Evolutionary conservation across 1,140 invertebrate genomes (phyloP), one percentile per base, ranked within the genome.

Genomic region (Potamilus streckersoni): DNA sequence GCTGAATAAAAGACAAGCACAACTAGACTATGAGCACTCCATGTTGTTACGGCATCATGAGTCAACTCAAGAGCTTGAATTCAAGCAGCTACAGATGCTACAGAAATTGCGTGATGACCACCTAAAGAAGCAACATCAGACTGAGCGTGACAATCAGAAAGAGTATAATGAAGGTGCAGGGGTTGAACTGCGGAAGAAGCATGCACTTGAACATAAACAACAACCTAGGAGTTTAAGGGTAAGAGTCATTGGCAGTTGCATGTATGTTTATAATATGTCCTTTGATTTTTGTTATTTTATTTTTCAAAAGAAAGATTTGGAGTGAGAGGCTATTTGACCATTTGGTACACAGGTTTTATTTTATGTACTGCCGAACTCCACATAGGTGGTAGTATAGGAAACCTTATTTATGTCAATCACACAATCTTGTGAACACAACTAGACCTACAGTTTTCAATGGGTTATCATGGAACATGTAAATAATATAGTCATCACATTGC

Each of bases 171-270:
- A 94, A 85, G 93, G 97, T 73, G 94, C 96, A 6, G 95, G 98
- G 87, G 93, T 95, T 79, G 98, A 99, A 88, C 92, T 99, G 82
- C 92, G 95, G 74, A 99, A 99, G 89, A 99, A 98, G 87, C 98
- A 99, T 91, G 96, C 97, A 27, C 89, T 98, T 67, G 97, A 99
- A 91, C 92, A 98, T 61, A 98, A 99, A 89, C 97, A 99, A 88
- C 97, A 99, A 91, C 98, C 98, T 38, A 98, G 99, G 91, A 99
- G 97, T 91, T 93, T 99, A 76, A 99, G 98, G 92, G 96, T 97
- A 91, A 67, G 79, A 55, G 31, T 23, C 11, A 8, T 31, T 69
- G 17, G 38, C 17, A 55, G 19, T 11, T 65, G 31, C 31, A 27
- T 27, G 16, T 20, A 20, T 49, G 38, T 49, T 8, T 49, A 49